These are phyloP conservation scores for Gibbula magus DNA, from an alignment of 2,888 invertebrate genomes.

Conservation along the genomic window DNA sequence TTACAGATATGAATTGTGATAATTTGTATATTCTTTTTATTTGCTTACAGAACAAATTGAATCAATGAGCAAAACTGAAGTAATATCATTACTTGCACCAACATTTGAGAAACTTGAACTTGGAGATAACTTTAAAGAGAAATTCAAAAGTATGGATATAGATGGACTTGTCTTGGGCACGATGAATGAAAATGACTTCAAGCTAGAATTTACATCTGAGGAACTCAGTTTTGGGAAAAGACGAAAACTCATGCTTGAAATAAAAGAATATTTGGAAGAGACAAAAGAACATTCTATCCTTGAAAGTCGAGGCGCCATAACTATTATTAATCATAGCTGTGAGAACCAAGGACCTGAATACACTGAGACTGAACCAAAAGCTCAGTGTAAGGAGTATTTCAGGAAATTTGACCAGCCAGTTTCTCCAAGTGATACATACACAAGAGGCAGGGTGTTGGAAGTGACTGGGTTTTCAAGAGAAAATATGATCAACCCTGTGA, in stretches of 20 bases:
- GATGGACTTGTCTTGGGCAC: background rate
- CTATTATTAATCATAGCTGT: background rate
- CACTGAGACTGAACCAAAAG: background rate
- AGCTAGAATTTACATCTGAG: background rate
- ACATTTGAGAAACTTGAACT: background rate
- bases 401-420: conserved; percentile 28
- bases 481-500: conserved; percentile 32
- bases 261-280: background rate
- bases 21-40: too few species aligned
- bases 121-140: background rate
- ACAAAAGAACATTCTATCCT: too few species aligned
- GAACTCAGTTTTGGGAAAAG: conserved; percentile 7
- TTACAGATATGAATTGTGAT: too few species aligned
- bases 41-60: background rate
- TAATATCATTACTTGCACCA: background rate
- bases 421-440: conserved; percentile 14
- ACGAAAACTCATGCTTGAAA: background rate
- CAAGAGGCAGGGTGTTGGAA: background rate
- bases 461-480: background rate
- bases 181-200: conserved; percentile 10
- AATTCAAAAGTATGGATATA: background rate
- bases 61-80: background rate
- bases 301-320: background rate
- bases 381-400: background rate
- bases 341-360: background rate